These are phyloP conservation scores for Potamarius usumacintae DNA, from an alignment of 2,113 vertebrate genomes.

Conservation along the genomic window DNA sequence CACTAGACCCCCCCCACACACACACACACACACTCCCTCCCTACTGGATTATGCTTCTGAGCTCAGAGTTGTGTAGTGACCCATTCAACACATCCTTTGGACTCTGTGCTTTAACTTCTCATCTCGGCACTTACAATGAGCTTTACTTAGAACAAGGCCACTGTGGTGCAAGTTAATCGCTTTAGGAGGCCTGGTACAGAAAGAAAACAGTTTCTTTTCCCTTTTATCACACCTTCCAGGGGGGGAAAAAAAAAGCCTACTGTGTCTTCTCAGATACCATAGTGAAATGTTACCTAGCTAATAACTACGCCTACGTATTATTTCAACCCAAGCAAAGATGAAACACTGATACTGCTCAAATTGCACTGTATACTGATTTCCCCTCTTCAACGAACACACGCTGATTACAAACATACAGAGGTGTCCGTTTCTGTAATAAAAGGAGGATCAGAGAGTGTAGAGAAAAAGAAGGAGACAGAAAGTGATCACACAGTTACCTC, in stretches of 20 bases:
- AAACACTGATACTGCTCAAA: conserved; percentile 3
- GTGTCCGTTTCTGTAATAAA: conserved; percentile 38
- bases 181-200: background rate
- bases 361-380: background rate
- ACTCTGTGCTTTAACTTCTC: conserved; percentile 21
- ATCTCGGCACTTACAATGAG: conserved; percentile 16
- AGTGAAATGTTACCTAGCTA: background rate
- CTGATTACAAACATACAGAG: conserved; percentile 56
- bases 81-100: conserved; percentile 8
- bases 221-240: background rate
- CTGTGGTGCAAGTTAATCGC: conserved; percentile 23
- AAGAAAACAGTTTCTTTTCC: background rate
- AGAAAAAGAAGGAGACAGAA: background rate
- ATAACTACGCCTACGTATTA: background rate
- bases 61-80: background rate
- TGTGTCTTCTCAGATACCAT: background rate
- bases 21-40: background rate
- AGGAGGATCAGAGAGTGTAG: background rate
- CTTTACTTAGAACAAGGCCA: conserved; percentile 16
- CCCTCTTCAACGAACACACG: conserved; percentile 8
- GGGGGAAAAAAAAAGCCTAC: background rate
- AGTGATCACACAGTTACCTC: conserved; percentile 72
- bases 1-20: background rate
- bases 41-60: background rate
- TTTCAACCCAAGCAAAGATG: background rate